Base-by-base conservation (phyloP, 2,888 invertebrate genomes). In the Drosophila ustulata region DNA sequence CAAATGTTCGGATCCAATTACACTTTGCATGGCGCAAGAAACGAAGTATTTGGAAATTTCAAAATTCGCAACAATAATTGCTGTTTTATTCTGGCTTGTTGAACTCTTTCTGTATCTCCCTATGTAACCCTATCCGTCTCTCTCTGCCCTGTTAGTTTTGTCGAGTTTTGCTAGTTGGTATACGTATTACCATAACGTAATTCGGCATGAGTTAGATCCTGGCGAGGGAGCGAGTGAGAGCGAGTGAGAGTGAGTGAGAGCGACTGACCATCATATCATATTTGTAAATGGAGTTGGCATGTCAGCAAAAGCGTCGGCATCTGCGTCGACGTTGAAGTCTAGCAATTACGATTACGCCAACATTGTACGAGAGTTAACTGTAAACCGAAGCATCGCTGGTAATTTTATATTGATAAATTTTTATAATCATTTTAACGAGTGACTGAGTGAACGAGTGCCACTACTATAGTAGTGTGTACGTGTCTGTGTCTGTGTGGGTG, bases 351-450 rank as follows among this genome's bases (percentile, higher is more conserved):
- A 72, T 87, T 82, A 68, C 65, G 65, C 63, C 67, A 82, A 78
- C 71, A 72, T 67, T 80, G 75, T 73, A 67, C 59, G 75, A 37
- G 37, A 71, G 82, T 67, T 79, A 79, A 69, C 66, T 81, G 89
- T 75, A 84, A 89, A 69, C 75, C 66, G 78, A 88, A 68, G 73
- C 82, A 71, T 37, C 66, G 75, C 66, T 66, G 75, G 88, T 88
- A 86, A 86, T 89, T 75, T 82, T 86, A 86, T 89, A 86, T 89
- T 89, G 89, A 85, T 85, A 89, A 72, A 89, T 85, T 89, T 84
- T 88, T 87, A 85, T 80, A 86, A 86, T 85, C 83, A 82, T 82
- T 86, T 86, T 89, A 88, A 86, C 89, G 88, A 86, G 78, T 80
- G 89, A 88, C 70, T 71, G 81, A 88, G 73, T 69, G 80, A 79